Base-by-base conservation (phyloP, 2,113 vertebrate species). In the Ictalurus furcatus region DNA sequence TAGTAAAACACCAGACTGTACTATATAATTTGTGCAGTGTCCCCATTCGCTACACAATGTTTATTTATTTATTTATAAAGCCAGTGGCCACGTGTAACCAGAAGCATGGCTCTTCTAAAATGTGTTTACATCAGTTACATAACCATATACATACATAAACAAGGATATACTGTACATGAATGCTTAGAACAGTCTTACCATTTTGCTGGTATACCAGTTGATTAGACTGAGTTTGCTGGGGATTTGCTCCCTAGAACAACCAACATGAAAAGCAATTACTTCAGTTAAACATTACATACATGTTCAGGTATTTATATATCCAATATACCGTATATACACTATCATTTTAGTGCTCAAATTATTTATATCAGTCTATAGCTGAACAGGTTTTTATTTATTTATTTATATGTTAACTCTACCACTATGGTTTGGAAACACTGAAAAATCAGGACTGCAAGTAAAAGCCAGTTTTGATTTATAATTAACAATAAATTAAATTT, bases 141-240 rank as follows among this genome's bases (percentile, higher is more conserved):
- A 78, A 78, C 21, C 8, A 78, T 28, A 17, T 52, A 69, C 6
- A 81, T 5, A 54, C 8, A 25, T 16, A 25, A 19, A n/a, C n/a
- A 25, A 25, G 19, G 9, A 30, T 4, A 21, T 61, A 81, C n/a
- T 58, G 78, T 56, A 56, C 17, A 58, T 52, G 40, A 28, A 74
- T 48, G 11, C 40, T 83, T 61, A 0, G 25, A 30, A 28, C 2
- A 34, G 61, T 83, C 74, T 84, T 83, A 99, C 98, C 98, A 0
- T 99, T 99, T 91, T 99, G 98, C 92, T 99, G 98, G 93, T 99
- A 99, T 65, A 99, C 95, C 0, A 97, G 96, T 80, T 97, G 96
- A 40, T 85, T 84, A 23, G 90, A 88, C 69, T 83, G 95, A 92
- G 67, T 93, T 92, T 61, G 96, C 97, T 87, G 95, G 93, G 95